Percentiles rank a stretch among this genome's conserved stretches.
Evolutionary conservation across 2,888 invertebrate genomes (phyloP).

Genomic region (Schizotus pectinicornis): DNA sequence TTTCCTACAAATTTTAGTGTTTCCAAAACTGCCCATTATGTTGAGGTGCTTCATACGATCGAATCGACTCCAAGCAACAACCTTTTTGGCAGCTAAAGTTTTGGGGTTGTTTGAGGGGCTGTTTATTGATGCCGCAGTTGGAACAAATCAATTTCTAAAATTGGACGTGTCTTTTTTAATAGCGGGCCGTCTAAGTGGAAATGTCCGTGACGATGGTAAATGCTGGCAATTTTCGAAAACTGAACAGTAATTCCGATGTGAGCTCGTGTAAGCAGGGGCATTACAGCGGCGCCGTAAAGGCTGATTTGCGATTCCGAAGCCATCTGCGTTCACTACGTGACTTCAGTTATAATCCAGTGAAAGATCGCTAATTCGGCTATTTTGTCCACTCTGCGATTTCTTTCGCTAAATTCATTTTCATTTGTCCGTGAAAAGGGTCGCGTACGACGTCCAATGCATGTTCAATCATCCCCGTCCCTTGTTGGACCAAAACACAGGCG

Average conservation of each 20-base stretch:
- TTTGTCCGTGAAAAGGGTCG: constrained; percentile 52
- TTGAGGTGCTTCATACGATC: too few species aligned
- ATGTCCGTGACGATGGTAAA: too few species aligned
- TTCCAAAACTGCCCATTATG: neutral
- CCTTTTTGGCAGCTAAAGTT: too few species aligned
- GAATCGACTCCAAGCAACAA: too few species aligned
- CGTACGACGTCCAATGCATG: constrained; percentile 40
- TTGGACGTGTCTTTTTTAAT: too few species aligned
- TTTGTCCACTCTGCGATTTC: constrained; percentile 57
- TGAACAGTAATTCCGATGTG: too few species aligned
- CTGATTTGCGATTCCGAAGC: constrained; percentile 39
- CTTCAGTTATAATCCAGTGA: constrained; percentile 40
- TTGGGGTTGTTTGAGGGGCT: too few species aligned
- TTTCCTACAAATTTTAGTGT: constrained; percentile 15
- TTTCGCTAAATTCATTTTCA: constrained; percentile 56
- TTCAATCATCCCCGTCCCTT: constrained; percentile 5
- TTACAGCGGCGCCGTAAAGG: constrained; percentile 2
- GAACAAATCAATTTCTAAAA: too few species aligned
- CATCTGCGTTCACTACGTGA: constrained; percentile 40
- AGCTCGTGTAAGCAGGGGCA: too few species aligned
- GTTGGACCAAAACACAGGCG: neutral
- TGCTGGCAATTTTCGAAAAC: too few species aligned
- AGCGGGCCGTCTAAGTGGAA: too few species aligned
- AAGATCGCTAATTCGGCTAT: constrained; percentile 56
- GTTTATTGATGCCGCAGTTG: too few species aligned